Conservation (phyloP, 2,113 vertebrate species). For the Poeciliopsis turrubarensis region DNA sequence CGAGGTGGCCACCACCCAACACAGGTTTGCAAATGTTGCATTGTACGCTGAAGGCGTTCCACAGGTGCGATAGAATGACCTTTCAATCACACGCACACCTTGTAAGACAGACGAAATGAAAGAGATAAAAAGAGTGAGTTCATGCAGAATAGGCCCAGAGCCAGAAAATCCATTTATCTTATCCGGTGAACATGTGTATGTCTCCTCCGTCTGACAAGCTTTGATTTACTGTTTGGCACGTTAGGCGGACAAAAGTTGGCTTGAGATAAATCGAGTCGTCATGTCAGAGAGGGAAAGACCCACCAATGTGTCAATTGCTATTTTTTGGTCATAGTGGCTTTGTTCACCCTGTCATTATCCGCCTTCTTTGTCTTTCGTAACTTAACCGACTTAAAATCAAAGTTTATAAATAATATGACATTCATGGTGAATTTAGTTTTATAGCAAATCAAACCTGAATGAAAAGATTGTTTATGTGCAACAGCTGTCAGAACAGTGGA, state of each 20-base stretch:
- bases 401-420: background rate
- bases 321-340: background rate
- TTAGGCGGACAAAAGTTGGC: constrained; percentile 43
- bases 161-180: constrained; percentile 47
- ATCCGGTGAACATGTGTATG: constrained; percentile 30
- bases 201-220: constrained; percentile 25
- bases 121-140: constrained; percentile 37
- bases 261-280: constrained; percentile 36
- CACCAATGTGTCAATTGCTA: background rate
- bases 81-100: constrained; percentile 39
- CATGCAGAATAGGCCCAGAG: constrained; percentile 19
- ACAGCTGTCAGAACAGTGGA: background rate
- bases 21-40: constrained; percentile 21
- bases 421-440: background rate
- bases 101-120: constrained; percentile 27
- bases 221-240: constrained; percentile 52
- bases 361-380: background rate
- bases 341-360: background rate
- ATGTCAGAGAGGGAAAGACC: constrained; percentile 9
- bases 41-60: constrained; percentile 28
- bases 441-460: background rate
- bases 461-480: background rate
- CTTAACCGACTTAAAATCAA: background rate
- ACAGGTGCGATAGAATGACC: constrained; percentile 56
- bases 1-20: constrained; percentile 39